Percentiles rank a stretch among this genome's conserved stretches.
Evolutionary conservation across 2,797 vertebrate species (phyloP).

Genomic region (Eurystomus glaucurus): DNA sequence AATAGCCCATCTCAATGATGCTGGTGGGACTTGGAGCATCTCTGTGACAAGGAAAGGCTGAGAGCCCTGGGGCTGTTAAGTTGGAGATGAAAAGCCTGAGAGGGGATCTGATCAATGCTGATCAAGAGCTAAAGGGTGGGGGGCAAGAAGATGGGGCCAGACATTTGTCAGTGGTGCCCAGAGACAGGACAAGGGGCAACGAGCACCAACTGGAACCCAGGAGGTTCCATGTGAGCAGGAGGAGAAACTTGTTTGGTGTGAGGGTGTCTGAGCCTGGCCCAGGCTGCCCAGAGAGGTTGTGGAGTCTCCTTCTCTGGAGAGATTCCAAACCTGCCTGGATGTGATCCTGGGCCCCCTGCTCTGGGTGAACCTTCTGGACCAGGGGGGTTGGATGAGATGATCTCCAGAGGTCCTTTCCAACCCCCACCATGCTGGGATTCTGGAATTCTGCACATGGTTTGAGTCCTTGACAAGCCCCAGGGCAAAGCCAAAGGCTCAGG

Average conservation of each 20-base stretch:
- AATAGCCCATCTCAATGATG: not conserved
- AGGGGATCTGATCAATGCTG: not conserved
- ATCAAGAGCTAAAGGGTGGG: not conserved
- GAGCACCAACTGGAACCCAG: not conserved
- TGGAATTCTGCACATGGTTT: rapidly evolving
- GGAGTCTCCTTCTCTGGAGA: not conserved
- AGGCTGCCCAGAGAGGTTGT: not conserved
- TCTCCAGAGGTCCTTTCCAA: not conserved
- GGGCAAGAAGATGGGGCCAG: not conserved
- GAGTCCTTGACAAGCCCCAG: not conserved
- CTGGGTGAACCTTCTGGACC: not conserved
- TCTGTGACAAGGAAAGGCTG: not conserved
- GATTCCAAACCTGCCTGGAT: not conserved
- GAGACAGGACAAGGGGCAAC: not conserved
- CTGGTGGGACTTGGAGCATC: not conserved
- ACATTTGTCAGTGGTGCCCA: not conserved
- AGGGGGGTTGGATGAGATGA: not conserved
- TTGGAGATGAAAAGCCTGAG: not conserved
- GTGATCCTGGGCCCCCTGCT: not conserved
- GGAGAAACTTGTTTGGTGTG: not conserved
- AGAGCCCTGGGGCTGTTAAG: not conserved
- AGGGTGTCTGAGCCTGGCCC: not conserved
- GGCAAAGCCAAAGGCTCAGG: not conserved
- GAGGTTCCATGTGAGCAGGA: not conserved
- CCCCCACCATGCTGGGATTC: not conserved